Conservation (phyloP, 2,888 invertebrate genomes). For the Mayetiola destructor region DNA sequence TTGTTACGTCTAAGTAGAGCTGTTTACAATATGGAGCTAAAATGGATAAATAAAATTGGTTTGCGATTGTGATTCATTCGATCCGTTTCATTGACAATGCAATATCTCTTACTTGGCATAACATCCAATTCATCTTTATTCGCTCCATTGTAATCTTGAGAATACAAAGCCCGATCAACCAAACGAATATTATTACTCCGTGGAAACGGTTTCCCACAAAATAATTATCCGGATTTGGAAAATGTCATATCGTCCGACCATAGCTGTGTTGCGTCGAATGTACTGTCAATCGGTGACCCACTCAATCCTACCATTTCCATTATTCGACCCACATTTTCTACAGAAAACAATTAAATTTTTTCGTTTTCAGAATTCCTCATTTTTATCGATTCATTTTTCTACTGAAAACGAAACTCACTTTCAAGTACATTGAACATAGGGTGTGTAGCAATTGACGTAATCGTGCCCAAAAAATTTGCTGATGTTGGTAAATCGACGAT, state of each 20-base stretch:
- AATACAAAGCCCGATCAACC: slow-evolving; percentile 31
- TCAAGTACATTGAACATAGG: slow-evolving; percentile 29
- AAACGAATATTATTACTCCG: slow-evolving; percentile 31
- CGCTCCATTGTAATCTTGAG: slow-evolving; percentile 31
- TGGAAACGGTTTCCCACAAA: slow-evolving; percentile 47
- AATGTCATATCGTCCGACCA: slow-evolving; percentile 35
- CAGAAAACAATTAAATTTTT: too few relatives aligned
- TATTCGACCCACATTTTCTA: slow-evolving; percentile 27
- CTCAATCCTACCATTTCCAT: slow-evolving; percentile 28
- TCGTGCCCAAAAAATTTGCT: slow-evolving; percentile 30
- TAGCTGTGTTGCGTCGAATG: slow-evolving; percentile 30
- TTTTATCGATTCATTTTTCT: too few relatives aligned
- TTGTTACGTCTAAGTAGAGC: slow-evolving; percentile 44
- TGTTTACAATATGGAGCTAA: slow-evolving; percentile 42
- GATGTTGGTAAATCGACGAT: slow-evolving; percentile 30
- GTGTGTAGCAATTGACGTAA: slow-evolving; percentile 31
- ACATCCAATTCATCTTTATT: slow-evolving; percentile 31
- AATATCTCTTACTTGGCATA: slow-evolving; percentile 31
- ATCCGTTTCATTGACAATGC: not conserved
- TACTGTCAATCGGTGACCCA: slow-evolving; percentile 27
- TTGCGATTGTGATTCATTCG: too few relatives aligned
- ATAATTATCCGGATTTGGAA: slow-evolving; percentile 41
- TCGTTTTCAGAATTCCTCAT: too few relatives aligned
- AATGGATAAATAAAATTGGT: too few relatives aligned
- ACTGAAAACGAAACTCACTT: too few relatives aligned